These are phyloP conservation scores for Formica exsecta DNA, from an alignment of 1,140 invertebrate genomes.

Conservation along the genomic window DNA sequence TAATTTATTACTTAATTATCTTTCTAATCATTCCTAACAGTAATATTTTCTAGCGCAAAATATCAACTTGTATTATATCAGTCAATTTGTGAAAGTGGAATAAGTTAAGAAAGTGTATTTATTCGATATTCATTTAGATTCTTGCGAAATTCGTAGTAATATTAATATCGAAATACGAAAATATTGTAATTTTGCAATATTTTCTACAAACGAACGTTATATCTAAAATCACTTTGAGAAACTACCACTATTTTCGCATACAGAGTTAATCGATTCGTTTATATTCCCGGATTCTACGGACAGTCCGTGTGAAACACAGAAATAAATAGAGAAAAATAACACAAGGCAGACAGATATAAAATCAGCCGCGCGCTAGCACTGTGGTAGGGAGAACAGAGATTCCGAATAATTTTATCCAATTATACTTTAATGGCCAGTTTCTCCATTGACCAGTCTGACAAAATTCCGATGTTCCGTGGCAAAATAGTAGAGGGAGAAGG, in stretches of 20 bases:
- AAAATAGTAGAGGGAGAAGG: conserved; percentile 29
- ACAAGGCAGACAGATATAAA: conserved; percentile 5
- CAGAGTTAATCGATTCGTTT: conserved; percentile 33
- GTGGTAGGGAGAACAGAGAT: conserved; percentile 7
- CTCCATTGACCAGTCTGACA: conserved; percentile 45
- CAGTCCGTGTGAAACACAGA: neutral
- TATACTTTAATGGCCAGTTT: conserved; percentile 49
- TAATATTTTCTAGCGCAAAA: neutral
- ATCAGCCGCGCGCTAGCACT: neutral
- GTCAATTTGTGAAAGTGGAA: neutral
- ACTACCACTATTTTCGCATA: conserved; percentile 20
- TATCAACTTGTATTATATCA: neutral
- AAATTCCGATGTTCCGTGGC: conserved; percentile 41
- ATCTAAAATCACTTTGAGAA: conserved; percentile 1
- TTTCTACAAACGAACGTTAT: neutral
- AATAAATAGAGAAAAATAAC: neutral
- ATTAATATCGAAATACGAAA: neutral
- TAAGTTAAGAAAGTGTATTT: neutral
- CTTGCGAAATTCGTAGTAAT: neutral
- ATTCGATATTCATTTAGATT: neutral
- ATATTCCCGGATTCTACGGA: neutral
- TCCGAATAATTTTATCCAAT: conserved; percentile 61
- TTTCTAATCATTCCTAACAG: neutral
- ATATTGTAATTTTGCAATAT: neutral
- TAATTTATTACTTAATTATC: conserved; percentile 24